These are phyloP conservation scores for Camponotus vicinus DNA, from an alignment of 1,140 invertebrate genomes.

Conservation along the genomic window DNA sequence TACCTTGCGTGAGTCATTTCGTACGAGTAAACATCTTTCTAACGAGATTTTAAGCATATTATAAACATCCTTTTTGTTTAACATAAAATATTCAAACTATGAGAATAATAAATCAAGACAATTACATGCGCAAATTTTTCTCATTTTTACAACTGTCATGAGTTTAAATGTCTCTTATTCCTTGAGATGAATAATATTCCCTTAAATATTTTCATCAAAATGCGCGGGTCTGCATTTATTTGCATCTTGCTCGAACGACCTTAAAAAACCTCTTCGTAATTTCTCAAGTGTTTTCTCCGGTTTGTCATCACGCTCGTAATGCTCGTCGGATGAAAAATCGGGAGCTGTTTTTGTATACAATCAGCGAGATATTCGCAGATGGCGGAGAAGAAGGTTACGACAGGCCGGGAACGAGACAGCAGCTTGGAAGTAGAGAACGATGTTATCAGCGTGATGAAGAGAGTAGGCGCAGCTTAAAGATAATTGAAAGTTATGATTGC, in stretches of 20 bases:
- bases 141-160: neutral
- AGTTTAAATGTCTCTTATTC: neutral
- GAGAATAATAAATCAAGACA: neutral
- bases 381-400: slow-evolving; percentile 45
- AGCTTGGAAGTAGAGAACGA: slow-evolving; percentile 51
- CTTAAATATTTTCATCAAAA: slow-evolving; percentile 9
- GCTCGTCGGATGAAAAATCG: slow-evolving; percentile 50
- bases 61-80: neutral
- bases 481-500: slow-evolving; percentile 75
- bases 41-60: slow-evolving; percentile 27
- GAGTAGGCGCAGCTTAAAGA: slow-evolving; percentile 57
- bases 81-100: neutral
- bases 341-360: slow-evolving; percentile 20
- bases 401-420: slow-evolving; percentile 8
- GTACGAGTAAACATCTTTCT: slow-evolving; percentile 25
- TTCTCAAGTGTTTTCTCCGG: neutral
- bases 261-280: neutral
- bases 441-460: slow-evolving; percentile 70
- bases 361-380: slow-evolving; percentile 35
- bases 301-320: slow-evolving; percentile 34
- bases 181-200: neutral
- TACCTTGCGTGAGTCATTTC: slow-evolving; percentile 1
- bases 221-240: no score
- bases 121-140: neutral
- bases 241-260: neutral